Evolutionary conservation across 2,797 vertebrate genomes (phyloP).

Genomic region (Parauchenoglanis punctatus): DNA sequence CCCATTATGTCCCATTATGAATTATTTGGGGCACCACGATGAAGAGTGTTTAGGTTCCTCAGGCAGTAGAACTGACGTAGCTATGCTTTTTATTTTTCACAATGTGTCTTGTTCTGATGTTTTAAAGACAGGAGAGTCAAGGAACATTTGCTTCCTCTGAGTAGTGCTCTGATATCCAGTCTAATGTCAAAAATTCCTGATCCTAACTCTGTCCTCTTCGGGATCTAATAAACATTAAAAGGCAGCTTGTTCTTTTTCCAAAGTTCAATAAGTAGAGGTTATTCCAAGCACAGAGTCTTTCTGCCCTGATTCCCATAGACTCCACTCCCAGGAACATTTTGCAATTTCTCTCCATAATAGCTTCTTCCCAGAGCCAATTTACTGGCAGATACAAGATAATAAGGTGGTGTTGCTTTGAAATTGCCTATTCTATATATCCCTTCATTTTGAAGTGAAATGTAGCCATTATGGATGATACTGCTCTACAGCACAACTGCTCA

Average conservation of each 20-base stretch:
- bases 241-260: not conserved
- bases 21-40: slow-evolving; percentile 49
- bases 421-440: slow-evolving; percentile 30
- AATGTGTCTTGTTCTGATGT: slow-evolving; percentile 47
- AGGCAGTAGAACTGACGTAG: slow-evolving; percentile 25
- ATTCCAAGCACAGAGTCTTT: slow-evolving; percentile 14
- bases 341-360: slow-evolving; percentile 51
- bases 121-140: not conserved
- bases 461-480: slow-evolving; percentile 28
- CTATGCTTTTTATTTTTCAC: slow-evolving; percentile 6
- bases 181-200: not conserved
- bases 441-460: slow-evolving; percentile 43
- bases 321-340: slow-evolving; percentile 38
- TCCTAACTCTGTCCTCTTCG: not conserved
- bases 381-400: slow-evolving; percentile 47
- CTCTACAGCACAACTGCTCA: slow-evolving; percentile 1
- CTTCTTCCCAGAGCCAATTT: slow-evolving; percentile 48
- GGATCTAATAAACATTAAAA: not conserved
- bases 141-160: not conserved
- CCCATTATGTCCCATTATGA: slow-evolving; percentile 22
- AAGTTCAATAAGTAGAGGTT: slow-evolving; percentile 1
- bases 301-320: slow-evolving; percentile 21
- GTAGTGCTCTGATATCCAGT: not conserved
- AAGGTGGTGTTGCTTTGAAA: slow-evolving; percentile 43
- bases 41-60: slow-evolving; percentile 26